Evolutionary conservation across 1,140 invertebrate genomes (phyloP).

Genomic region (Wiebesia pumilae): DNA sequence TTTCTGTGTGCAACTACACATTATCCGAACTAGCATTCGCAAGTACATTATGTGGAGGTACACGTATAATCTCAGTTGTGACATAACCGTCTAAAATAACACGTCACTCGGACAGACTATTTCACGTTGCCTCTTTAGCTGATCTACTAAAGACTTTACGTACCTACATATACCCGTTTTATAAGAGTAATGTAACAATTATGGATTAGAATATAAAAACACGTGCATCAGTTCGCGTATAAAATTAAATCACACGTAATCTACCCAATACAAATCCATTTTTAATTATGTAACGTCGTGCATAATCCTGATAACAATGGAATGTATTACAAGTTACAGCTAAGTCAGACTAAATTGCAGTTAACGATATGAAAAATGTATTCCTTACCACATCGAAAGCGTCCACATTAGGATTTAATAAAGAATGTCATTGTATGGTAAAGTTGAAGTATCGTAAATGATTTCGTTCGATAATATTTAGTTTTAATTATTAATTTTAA

Average conservation of each 20-base stretch:
- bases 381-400: too few species aligned
- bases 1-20: background rate
- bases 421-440: too few species aligned
- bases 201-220: conserved; percentile 1
- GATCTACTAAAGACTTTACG: background rate
- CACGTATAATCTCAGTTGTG: background rate
- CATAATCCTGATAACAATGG: too few species aligned
- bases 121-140: background rate
- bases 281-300: background rate
- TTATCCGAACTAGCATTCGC: background rate
- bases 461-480: too few species aligned
- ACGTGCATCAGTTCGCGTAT: background rate
- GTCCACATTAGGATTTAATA: too few species aligned
- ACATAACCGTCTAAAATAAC: background rate
- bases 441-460: too few species aligned
- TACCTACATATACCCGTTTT: background rate
- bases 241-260: background rate
- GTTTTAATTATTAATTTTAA: too few species aligned
- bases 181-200: background rate
- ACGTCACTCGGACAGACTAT: background rate
- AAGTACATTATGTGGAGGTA: background rate
- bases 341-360: too few species aligned
- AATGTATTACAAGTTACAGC: too few species aligned
- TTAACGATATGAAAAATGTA: too few species aligned
- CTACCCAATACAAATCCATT: background rate